phyloP scores from a whole-genome alignment of 2,113 vertebrate species.

The Malaclemys terrapin region DNA sequence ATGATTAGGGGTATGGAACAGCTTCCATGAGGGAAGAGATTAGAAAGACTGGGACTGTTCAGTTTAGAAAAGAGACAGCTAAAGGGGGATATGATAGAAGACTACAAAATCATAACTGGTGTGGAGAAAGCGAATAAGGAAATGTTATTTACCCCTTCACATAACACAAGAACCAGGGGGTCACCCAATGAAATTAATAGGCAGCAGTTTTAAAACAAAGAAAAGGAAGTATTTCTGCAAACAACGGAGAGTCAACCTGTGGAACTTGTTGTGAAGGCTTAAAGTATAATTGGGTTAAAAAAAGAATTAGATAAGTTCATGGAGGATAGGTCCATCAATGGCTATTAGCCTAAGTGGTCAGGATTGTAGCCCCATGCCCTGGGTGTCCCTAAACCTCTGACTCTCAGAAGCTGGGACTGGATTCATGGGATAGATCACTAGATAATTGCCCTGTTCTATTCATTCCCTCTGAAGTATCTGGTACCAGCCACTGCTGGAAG shows the following conservation, averaged over 20 bases:
- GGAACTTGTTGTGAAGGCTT: not conserved
- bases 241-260: not conserved
- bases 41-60: no score
- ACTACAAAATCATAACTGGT: not conserved
- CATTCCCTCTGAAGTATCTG: no score
- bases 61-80: no score
- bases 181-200: not conserved
- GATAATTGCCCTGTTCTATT: not conserved
- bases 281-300: not conserved
- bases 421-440: not conserved
- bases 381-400: not conserved
- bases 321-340: not conserved
- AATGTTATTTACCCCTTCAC: not conserved
- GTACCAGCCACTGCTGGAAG: no score
- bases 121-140: not conserved
- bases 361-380: not conserved
- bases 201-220: not conserved
- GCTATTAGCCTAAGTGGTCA: not conserved
- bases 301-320: not conserved
- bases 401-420: not conserved
- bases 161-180: not conserved
- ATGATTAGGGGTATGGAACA: no score
- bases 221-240: not conserved
- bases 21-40: no score
- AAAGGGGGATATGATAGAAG: no score